Percentiles rank a stretch among this genome's conserved stretches.
Evolutionary conservation across 2,113 vertebrate species (phyloP).

Genomic region (Isurus oxyrinchus): DNA sequence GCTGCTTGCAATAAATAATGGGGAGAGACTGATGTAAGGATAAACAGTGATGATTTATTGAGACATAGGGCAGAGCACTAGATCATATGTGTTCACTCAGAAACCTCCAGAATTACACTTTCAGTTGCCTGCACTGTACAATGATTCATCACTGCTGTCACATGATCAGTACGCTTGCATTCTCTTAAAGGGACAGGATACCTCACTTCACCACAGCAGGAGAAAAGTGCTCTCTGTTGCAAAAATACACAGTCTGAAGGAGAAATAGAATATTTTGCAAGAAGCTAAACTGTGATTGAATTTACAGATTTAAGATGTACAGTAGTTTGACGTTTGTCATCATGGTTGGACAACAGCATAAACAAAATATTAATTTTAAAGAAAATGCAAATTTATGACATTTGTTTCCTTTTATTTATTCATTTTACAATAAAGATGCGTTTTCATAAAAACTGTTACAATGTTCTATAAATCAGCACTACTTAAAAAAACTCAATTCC

Average conservation of each 20-base stretch:
- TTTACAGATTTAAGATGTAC: neutral
- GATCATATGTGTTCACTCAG: no score
- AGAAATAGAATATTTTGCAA: neutral
- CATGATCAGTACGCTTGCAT: no score
- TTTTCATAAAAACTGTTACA: neutral
- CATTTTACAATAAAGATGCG: neutral
- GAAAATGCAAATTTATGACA: neutral
- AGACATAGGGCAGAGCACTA: no score
- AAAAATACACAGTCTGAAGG: neutral
- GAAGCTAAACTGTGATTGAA: neutral
- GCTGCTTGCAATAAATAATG: no score
- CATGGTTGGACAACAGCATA: neutral
- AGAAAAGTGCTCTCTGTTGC: no score
- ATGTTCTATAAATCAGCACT: slow-evolving; percentile 16
- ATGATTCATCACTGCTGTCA: no score
- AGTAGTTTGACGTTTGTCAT: neutral
- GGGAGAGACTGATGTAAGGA: no score
- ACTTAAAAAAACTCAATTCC: neutral
- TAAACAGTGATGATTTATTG: no score
- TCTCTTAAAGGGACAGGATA: no score
- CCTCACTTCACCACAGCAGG: no score
- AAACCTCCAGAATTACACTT: no score
- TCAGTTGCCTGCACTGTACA: no score
- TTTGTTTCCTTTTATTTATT: neutral
- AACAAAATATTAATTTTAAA: neutral